Conservation (phyloP, 2,113 vertebrate genomes). For the Craseonycteris thonglongyai region DNA sequence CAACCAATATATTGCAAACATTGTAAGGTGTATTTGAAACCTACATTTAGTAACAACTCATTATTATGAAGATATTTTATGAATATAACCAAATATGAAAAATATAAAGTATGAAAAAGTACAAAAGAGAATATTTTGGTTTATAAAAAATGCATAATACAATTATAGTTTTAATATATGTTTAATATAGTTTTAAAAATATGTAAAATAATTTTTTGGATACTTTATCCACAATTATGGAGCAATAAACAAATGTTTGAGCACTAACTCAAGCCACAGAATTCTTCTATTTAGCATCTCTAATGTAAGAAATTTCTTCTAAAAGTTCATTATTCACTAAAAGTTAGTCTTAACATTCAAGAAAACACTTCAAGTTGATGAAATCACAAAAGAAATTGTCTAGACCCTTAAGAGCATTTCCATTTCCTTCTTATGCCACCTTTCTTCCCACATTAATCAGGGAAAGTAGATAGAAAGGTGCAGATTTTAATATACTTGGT, state of each 20-base stretch:
- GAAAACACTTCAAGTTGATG: not conserved
- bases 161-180: not conserved
- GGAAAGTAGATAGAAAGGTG: not conserved
- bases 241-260: not conserved
- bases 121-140: not conserved
- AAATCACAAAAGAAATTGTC: not conserved
- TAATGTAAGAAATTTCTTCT: not conserved
- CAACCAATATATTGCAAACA: not conserved
- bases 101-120: not conserved
- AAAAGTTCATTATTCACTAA: not conserved
- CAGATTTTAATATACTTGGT: not conserved
- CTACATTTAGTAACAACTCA: not conserved
- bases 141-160: not conserved
- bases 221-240: not conserved
- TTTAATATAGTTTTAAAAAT: not conserved
- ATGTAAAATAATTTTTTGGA: not conserved
- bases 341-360: not conserved
- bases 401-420: accelerated
- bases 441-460: not conserved
- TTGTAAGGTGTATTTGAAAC: not conserved
- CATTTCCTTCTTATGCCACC: not conserved
- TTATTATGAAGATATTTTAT: not conserved
- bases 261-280: not conserved
- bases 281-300: not conserved
- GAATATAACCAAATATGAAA: not conserved